These are phyloP conservation scores for Todus mexicanus DNA, from an alignment of 2,797 vertebrate species.

Conservation along the genomic window DNA sequence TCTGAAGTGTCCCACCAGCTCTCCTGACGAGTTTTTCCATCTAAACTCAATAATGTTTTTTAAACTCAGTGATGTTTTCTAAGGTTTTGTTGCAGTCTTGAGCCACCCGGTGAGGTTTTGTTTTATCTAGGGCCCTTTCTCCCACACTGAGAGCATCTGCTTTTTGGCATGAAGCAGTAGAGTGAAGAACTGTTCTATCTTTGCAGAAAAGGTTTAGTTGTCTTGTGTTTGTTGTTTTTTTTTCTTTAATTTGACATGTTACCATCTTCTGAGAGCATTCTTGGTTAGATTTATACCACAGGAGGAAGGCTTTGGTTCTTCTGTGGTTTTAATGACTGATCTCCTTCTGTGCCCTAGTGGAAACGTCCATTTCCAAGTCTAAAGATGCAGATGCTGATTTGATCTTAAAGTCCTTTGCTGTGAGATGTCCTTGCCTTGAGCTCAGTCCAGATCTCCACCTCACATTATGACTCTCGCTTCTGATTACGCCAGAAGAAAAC, in stretches of 20 bases:
- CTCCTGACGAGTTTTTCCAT: background rate
- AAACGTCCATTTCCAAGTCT: background rate
- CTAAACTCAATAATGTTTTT: background rate
- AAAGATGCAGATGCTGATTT: background rate
- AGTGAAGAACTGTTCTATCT: background rate
- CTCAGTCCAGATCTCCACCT: fast-evolving
- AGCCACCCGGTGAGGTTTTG: background rate
- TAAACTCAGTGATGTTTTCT: background rate
- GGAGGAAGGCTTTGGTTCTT: background rate
- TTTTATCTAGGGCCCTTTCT: background rate
- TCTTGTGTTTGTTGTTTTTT: background rate
- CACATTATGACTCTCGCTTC: background rate
- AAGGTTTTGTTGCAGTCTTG: background rate
- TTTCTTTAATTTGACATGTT: background rate
- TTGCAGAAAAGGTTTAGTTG: background rate
- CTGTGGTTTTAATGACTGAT: background rate
- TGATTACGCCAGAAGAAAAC: background rate
- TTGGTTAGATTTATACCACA: background rate
- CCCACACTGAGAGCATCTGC: background rate
- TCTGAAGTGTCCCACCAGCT: background rate
- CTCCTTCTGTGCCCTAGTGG: background rate
- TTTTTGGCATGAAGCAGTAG: background rate
- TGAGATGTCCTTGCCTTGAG: background rate
- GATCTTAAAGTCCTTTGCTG: background rate
- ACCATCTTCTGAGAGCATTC: background rate